Conservation (phyloP, 2,113 vertebrate genomes). For the Sprattus sprattus region DNA sequence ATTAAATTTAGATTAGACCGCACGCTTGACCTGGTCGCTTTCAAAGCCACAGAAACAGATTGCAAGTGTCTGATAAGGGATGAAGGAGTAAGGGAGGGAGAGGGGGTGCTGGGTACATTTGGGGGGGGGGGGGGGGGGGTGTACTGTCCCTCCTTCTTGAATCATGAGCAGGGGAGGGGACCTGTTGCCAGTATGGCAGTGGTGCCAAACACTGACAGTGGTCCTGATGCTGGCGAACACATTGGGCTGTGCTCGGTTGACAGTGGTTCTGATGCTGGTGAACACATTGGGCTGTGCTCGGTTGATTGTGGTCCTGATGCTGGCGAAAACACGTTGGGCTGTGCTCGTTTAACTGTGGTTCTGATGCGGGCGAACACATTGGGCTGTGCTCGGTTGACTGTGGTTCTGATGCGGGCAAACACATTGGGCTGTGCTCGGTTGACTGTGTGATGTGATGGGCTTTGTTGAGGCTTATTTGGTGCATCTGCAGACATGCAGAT, state of each 20-base stretch:
- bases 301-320: neutral
- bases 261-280: neutral
- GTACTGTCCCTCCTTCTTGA: neutral
- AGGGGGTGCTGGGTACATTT: neutral
- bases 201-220: neutral
- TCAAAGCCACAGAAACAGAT: constrained; percentile 55
- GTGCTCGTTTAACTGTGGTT: no score
- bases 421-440: neutral
- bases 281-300: no score
- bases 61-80: constrained; percentile 40
- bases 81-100: neutral
- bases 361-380: neutral
- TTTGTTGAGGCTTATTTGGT: no score
- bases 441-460: no score
- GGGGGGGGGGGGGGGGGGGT: no score
- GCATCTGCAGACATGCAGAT: no score
- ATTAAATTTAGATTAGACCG: constrained; percentile 61
- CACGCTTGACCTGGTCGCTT: constrained; percentile 56
- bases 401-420: neutral
- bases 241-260: no score
- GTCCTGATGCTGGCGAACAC: neutral
- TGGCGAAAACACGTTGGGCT: neutral
- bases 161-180: neutral
- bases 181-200: constrained; percentile 4
- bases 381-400: no score